Base-by-base conservation (phyloP, 2,888 invertebrate genomes). In the Patella ulyssiponensis region DNA sequence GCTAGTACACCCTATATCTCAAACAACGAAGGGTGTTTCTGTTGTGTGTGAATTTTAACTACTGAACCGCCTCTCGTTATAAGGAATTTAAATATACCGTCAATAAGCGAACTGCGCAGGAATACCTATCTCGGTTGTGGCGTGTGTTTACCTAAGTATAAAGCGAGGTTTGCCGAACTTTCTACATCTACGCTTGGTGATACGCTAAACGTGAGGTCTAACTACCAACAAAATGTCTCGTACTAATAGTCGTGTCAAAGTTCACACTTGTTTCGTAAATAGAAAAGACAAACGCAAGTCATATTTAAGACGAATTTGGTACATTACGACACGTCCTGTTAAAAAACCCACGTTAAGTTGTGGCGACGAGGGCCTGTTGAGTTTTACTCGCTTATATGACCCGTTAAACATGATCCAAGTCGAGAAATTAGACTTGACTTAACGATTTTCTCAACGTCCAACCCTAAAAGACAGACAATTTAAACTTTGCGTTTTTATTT, bases 181-280 rank as follows among this genome's bases (percentile, higher is more conserved):
- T 64, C 23, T 64, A 23, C 20, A 64, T 20, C 23, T 23, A 23
- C 64, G 20, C 17, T 64, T 64, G 12, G 64, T 23, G 64, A 44
- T 44, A 7, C 7, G 44, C 0, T 64, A 64, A 23, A 64, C 64
- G 64, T 64, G 64, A 64, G 64, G 64, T 64, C 64, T 64, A 23
- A 14, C 23, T 23, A 23, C 23, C 20, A 23, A 23, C 11, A 64
- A 64, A 64, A 20, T 64, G 20, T 23, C 23, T 64, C 20, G 20
- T 64, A 64, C 64, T 20, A 11, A 23, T 23, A 23, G 64, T 14
- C 64, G 64, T 64, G 64, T 64, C 20, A 64, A 20, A 64, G 64
- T 64, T 64, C 23, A 64, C 64, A 64, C 23, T 64, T 64, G 20
- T 64, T 23, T 64, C 64, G 23, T 64, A 64, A 64, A 64, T 64